Percentiles rank a stretch among this genome's conserved stretches.
Evolutionary conservation across 2,888 invertebrate species (phyloP).

Genomic region (Myopa tessellatipennis): DNA sequence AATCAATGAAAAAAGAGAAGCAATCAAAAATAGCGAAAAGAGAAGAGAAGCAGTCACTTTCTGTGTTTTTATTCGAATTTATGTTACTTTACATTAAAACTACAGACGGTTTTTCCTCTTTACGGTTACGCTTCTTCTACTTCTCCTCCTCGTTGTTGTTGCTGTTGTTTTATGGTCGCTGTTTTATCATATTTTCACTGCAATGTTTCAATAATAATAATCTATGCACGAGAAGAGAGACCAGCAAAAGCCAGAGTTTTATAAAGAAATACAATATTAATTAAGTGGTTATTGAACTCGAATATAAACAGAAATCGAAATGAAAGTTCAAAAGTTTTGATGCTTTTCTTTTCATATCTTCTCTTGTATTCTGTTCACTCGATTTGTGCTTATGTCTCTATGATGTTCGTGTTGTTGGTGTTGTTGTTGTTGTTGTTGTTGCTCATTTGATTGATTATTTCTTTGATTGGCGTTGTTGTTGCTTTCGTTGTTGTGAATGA

Average conservation of each 20-base stretch:
- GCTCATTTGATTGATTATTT: not conserved
- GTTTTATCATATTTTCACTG: not conserved
- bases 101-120: not conserved
- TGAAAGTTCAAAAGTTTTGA: constrained; percentile 14
- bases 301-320: not conserved
- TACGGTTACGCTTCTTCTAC: not conserved
- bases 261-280: constrained; percentile 1
- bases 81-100: too few relatives aligned
- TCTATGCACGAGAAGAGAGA: not conserved
- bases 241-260: not conserved
- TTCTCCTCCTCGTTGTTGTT: too few relatives aligned
- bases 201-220: not conserved
- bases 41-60: not conserved
- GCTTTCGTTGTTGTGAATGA: not conserved
- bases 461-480: not conserved
- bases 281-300: constrained; percentile 23
- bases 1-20: not conserved
- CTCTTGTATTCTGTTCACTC: not conserved
- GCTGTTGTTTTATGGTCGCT: not conserved
- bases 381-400: not conserved
- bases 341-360: too few relatives aligned
- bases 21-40: not conserved
- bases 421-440: constrained; percentile 7
- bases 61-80: too few relatives aligned
- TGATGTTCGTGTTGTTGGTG: not conserved